Percentiles rank a stretch among this genome's conserved stretches.
Evolutionary conservation across 2,888 invertebrate genomes (phyloP).

Genomic region (Protonemura montana): DNA sequence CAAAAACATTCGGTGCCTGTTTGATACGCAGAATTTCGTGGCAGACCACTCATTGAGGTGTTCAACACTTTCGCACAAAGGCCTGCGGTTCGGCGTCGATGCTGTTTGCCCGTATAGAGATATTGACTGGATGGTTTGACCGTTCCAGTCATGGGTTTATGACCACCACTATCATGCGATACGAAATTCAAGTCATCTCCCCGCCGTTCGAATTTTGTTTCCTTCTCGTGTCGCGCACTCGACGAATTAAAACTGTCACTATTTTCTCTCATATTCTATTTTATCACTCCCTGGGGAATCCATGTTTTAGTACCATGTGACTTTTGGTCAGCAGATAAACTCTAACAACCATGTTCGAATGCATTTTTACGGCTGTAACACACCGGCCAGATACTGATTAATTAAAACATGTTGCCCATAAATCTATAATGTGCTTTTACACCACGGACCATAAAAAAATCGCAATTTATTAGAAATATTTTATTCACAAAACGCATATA

Average conservation of each 20-base stretch:
- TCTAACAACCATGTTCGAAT: not conserved
- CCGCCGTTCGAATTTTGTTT: not conserved
- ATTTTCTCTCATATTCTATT: not conserved
- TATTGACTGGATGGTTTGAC: too few relatives aligned
- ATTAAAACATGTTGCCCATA: not conserved
- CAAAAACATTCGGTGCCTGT: not conserved
- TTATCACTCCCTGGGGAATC: not conserved
- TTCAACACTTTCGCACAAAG: too few relatives aligned
- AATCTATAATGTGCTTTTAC: not conserved
- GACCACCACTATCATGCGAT: not conserved
- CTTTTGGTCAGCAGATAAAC: slow-evolving; percentile 7
- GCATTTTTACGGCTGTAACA: not conserved
- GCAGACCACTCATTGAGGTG: too few relatives aligned
- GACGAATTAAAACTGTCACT: not conserved
- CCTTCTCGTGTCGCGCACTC: not conserved
- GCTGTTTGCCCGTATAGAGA: too few relatives aligned
- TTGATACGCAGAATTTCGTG: not conserved
- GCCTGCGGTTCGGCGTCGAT: too few relatives aligned
- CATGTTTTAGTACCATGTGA: slow-evolving; percentile 7
- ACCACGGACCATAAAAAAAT: not conserved
- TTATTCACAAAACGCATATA: not conserved
- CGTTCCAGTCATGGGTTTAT: not conserved
- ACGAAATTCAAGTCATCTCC: not conserved
- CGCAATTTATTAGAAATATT: not conserved
- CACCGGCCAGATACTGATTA: not conserved